These are phyloP conservation scores for Deilephila elpenor DNA, from an alignment of 2,888 invertebrate species.

Conservation along the genomic window DNA sequence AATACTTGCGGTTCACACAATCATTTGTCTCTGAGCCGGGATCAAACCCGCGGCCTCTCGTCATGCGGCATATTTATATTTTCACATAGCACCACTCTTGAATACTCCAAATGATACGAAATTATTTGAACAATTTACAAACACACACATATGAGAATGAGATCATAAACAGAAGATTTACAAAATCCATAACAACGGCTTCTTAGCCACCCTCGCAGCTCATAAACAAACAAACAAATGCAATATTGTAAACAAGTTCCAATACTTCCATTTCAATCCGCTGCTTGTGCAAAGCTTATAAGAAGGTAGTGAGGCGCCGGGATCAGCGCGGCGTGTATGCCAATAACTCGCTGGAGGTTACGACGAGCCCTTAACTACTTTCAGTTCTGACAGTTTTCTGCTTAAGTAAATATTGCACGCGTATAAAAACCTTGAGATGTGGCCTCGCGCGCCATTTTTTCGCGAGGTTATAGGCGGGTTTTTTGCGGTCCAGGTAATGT, in stretches of 20 bases:
- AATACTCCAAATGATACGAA: no score
- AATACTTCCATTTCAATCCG: conserved; percentile 2
- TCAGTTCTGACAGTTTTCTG: conserved; percentile 16
- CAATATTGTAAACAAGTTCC: conserved; percentile 7
- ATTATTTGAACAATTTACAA: no score
- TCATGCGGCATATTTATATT: no score
- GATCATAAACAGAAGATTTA: background rate
- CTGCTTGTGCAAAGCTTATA: conserved; percentile 9
- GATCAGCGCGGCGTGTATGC: background rate
- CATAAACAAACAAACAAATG: conserved; percentile 19
- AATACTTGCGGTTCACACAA: no score
- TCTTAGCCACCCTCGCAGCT: background rate
- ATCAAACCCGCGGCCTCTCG: no score
- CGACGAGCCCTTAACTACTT: conserved; percentile 5
- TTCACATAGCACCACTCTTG: no score
- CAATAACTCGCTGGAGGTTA: conserved; percentile 17
- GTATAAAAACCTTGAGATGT: background rate
- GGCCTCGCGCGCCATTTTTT: background rate
- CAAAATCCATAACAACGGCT: background rate
- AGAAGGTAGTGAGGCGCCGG: background rate
- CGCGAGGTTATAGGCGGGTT: background rate
- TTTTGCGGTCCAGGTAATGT: background rate
- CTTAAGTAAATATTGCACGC: conserved; percentile 15
- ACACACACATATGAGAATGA: background rate
- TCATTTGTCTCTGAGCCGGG: no score